Evolutionary conservation across 2,888 invertebrate species (phyloP), one percentile per base, ranked within the genome.

Genomic region (Ormyrus labotus): DNA sequence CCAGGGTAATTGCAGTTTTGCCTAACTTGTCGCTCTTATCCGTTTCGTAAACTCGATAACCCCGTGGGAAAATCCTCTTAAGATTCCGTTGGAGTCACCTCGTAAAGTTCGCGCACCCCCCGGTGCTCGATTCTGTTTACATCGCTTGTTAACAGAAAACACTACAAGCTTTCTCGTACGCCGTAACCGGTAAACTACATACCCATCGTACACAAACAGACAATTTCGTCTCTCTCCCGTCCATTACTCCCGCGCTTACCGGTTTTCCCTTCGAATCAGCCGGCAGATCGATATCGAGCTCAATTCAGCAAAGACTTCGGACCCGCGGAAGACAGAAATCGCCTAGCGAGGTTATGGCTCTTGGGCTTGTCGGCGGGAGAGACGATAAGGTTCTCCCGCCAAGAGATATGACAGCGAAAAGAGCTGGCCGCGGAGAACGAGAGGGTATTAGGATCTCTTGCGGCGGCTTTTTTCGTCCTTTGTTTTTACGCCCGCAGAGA

Each of bases 51-150:
- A 50, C 34, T 58, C 8, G 19, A 67, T 63, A 34, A 63, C 11
- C 63, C 48, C 63, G 48, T 63, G 63, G 63, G 63, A 48, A 48
- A 48, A n/a, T 48, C 63, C 45, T 47, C n/a, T 48, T n/a, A 45
- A 48, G 47, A 63, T 48, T 11, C 63, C n/a, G 47, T 7, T 45
- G 45, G 48, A 63, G 63, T 63, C 45, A 63, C 48, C n/a, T 6
- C 63, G 63, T 63, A 63, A 63, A 63, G 47, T 63, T 63, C 45
- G 48, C 10, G 63, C 6, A 63, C n/a, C 45, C 47, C 63, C 48
- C 11, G 63, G 11, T 63, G 63, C 63, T 63, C n/a, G 47, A 63
- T 63, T 63, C 63, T 63, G 63, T 63, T 61, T 63, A 63, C 63
- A 63, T 47, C 63, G n/a, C 47, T 63, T 48, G 48, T 63, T 63